These are phyloP conservation scores for Hypotaenidia philippensis DNA, from an alignment of 2,797 vertebrate genomes.

Conservation along the genomic window DNA sequence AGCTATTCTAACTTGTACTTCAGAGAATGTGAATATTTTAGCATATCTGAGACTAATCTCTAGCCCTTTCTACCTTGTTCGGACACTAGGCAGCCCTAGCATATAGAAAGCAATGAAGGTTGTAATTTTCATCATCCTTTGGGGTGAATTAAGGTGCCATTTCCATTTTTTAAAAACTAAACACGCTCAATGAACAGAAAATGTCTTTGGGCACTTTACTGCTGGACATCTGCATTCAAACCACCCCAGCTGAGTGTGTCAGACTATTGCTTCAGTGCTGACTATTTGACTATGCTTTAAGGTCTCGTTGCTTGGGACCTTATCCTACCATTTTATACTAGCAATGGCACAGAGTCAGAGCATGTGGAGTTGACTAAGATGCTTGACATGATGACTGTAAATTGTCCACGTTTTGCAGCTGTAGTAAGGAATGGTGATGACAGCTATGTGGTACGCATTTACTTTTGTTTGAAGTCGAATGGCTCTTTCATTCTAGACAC, in stretches of 20 bases:
- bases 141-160: not conserved
- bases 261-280: not conserved
- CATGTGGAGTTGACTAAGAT: conserved; percentile 66
- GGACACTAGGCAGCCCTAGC: not conserved
- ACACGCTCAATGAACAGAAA: not conserved
- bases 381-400: conserved; percentile 60
- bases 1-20: not conserved
- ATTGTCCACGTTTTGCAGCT: conserved; percentile 64
- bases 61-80: not conserved
- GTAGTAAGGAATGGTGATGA: conserved; percentile 63
- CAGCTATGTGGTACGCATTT: conserved; percentile 70
- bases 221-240: not conserved
- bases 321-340: conserved; percentile 1
- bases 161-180: not conserved
- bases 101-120: not conserved
- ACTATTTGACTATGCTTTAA: not conserved
- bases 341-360: conserved; percentile 10
- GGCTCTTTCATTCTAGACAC: conserved; percentile 67
- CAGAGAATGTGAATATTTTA: not conserved
- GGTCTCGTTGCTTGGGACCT: not conserved
- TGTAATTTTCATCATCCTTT: not conserved
- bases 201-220: not conserved
- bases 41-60: not conserved
- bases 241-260: not conserved
- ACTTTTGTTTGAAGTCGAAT: conserved; percentile 70